Percentiles rank a stretch among this genome's conserved stretches.
Conservation (phyloP, 2,797 vertebrate species). For the Gymnoscopelus braueri region DNA sequence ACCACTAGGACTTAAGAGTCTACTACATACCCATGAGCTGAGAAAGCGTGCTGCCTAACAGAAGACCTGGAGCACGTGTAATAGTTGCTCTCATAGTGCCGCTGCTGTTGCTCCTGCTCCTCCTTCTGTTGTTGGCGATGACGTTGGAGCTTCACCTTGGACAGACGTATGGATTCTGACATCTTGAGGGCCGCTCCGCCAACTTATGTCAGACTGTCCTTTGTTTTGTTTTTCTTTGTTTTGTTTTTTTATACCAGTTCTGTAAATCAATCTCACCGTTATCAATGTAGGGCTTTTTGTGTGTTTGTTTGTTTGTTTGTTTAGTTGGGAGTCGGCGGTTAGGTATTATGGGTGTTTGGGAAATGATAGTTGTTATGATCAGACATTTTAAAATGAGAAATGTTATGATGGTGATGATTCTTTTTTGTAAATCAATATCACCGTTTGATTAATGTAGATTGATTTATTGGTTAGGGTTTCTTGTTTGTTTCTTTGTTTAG, state of each 20-base stretch:
- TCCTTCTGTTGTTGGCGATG: constrained; percentile 73
- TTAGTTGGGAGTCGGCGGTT: constrained; percentile 28
- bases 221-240: constrained; percentile 37
- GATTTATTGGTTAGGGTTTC: not conserved
- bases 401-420: constrained; percentile 27
- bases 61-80: constrained; percentile 82
- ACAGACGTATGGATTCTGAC: constrained; percentile 87
- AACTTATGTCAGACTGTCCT: constrained; percentile 62
- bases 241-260: constrained; percentile 58
- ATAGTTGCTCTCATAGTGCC: constrained; percentile 85
- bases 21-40: constrained; percentile 51
- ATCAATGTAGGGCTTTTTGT: constrained; percentile 7
- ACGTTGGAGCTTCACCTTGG: constrained; percentile 82
- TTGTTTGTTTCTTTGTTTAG: constrained; percentile 33
- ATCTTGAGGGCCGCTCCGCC: constrained; percentile 80
- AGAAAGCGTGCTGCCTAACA: constrained; percentile 84
- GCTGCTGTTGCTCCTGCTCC: constrained; percentile 84
- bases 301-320: constrained; percentile 29
- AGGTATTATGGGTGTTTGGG: constrained; percentile 31
- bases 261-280: constrained; percentile 68
- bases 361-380: constrained; percentile 8
- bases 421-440: not conserved
- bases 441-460: constrained; percentile 8
- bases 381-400: not conserved
- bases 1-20: not conserved